Base-by-base conservation (phyloP, 2,113 vertebrate species). In the Mustelus asterias region DNA sequence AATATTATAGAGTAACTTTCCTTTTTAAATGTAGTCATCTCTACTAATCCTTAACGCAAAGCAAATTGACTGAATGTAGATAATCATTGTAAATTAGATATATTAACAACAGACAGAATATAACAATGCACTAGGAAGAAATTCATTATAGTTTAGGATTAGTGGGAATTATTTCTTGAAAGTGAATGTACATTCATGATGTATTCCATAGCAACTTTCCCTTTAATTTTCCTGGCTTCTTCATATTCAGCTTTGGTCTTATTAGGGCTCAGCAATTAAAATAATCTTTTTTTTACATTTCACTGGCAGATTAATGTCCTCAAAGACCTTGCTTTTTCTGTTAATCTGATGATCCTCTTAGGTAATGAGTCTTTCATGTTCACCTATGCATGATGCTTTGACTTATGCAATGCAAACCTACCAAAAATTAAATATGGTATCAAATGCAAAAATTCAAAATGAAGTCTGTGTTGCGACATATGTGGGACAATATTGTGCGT, bases 341-440 rank as follows among this genome's bases (percentile, higher is more conserved):
- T 48, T 95, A 95, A 95, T 95, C 69, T 95, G 67, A 72, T 95
- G 94, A 95, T 95, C 69, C 94, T 95, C 94, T 95, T 95, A 72
- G 94, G 94, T 95, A 95, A 95, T 95, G 67, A 95, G 94, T 48
- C 67, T 72, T 95, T 95, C 94, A 95, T 95, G 94, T 95, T 95
- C 94, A 95, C 94, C 94, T 95, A 72, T 76, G 48, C 69, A 95
- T 95, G 94, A 48, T 95, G 70, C 44, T 95, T 95, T 95, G 69
- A 14, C 67, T 72, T 76, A 70, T 70, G 8, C 69, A 95, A 67
- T 3, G 44, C 67, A 72, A 95, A 76, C 44, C 67, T 24, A 48
- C 69, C 67, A 60, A 33, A 54, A 90, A 29, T 60, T 33, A 90
- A 90, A 90, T 9, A 90, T 24, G 44, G 48, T 54, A 41, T 83